A percentile compares a stretch with the other conserved stretches of the same genome.
These are phyloP conservation scores for Lasiurus borealis DNA, from an alignment of 2,113 vertebrate species.

Conservation along the genomic window DNA sequence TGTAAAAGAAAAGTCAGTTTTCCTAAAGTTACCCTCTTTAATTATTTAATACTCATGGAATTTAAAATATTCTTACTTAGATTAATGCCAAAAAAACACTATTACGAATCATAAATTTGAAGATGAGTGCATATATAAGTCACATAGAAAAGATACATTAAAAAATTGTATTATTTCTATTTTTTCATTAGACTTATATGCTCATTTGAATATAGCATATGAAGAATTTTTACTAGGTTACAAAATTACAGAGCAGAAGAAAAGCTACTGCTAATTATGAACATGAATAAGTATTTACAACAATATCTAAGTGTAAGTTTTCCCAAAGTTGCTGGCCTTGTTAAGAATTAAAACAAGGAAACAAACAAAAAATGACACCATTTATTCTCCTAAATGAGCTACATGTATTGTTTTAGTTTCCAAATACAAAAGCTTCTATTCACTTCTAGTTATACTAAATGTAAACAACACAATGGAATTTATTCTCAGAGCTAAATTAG, in stretches of 20 bases:
- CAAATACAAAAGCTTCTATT: background rate
- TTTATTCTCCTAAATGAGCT: conserved; percentile 36
- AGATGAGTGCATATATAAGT: background rate
- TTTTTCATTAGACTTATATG: background rate
- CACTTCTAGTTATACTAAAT: background rate
- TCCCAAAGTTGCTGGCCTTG: background rate
- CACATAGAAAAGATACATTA: background rate
- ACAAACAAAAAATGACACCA: background rate
- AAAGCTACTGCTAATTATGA: background rate
- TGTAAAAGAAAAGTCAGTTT: background rate
- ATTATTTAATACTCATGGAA: background rate
- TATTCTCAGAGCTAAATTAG: conserved; percentile 44
- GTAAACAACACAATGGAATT: conserved; percentile 30
- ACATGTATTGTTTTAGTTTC: background rate
- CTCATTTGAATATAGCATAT: background rate
- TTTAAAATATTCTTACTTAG: background rate
- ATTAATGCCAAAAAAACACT: background rate
- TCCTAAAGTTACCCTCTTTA: background rate
- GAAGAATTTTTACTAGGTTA: background rate
- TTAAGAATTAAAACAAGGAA: background rate
- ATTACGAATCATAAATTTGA: background rate
- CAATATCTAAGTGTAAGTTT: background rate
- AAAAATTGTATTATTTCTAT: background rate
- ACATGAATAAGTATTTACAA: background rate
- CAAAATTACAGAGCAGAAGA: background rate